Evolutionary conservation across 2,113 vertebrate genomes (phyloP), one percentile per base, ranked within the genome.

Genomic region (Gadus chalcogrammus): DNA sequence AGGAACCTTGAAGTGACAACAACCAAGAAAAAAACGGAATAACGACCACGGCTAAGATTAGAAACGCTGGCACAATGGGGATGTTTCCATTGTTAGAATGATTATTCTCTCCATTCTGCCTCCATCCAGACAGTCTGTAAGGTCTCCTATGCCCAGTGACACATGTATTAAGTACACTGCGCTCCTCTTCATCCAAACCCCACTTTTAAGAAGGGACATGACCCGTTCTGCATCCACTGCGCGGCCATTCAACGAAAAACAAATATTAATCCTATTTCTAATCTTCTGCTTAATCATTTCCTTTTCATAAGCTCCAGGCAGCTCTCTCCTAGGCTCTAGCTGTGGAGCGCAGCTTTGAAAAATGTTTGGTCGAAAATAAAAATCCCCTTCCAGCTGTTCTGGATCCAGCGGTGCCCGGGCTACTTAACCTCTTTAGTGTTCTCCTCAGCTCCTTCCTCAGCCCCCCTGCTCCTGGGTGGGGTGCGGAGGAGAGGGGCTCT

Each of bases 41-140:
- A 77, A 52, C 15, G 18, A 28, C 68, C 65, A 67, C 11, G 31
- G 70, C 79, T 85, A 84, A 83, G 86, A 84, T 85, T 84, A 87
- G 82, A 7, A 24, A 20, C 67, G 62, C 0, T 16, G 63, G 52
- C 27, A 61, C 74, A 48, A 7, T 59, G 64, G 56, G 63, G 3
- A 35, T 13, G 31, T 62, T 65, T 63, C 68, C 84, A 79, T 89
- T 86, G 82, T 86, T 86, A 84, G 73, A 81, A 65, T 5, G 62
- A 88, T 90, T 84, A 82, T 78, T 74, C 71, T 77, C 74, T 66
- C 18, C 27, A 61, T 74, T 73, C 59, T 15, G 53, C 67, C 59
- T 75, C 20, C 18, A 17, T 74, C 15, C 16, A 58, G 55, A 58
- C 55, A 48, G 55, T 13, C 15, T 16, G 55, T 6, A n/a, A n/a